Evolutionary conservation across 2,113 vertebrate species (phyloP).

Genomic region (Gallinago paraguaiae): DNA sequence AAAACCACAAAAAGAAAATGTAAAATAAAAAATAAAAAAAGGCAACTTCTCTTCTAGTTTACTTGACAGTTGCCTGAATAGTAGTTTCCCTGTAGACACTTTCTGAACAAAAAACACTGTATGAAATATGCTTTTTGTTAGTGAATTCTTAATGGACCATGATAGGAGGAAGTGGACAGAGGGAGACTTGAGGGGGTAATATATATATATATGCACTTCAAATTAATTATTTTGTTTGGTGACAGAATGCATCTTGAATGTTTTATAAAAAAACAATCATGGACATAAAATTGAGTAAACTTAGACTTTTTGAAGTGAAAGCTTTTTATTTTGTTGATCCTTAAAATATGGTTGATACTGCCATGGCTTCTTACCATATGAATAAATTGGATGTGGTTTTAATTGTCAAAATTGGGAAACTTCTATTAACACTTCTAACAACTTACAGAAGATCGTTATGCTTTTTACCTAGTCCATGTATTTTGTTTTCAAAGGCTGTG

Average conservation of each 20-base stretch:
- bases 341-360: background rate
- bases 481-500: conserved; percentile 77
- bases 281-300: background rate
- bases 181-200: background rate
- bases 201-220: background rate
- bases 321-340: background rate
- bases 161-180: background rate
- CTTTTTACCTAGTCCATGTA: background rate
- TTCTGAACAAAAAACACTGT: background rate
- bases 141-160: background rate
- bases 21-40: background rate
- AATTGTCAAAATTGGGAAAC: background rate
- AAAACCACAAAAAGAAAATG: background rate
- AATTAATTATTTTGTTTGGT: background rate
- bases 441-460: background rate
- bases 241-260: background rate
- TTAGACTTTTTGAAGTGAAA: background rate
- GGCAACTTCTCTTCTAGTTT: background rate
- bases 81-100: background rate
- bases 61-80: background rate
- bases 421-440: background rate
- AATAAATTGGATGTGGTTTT: background rate
- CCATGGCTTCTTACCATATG: background rate
- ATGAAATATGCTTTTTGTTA: background rate
- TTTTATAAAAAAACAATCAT: background rate